A percentile compares a stretch with the other conserved stretches of the same genome.
These are phyloP conservation scores for Lamellibrachia satsuma DNA, from an alignment of 2,888 invertebrate genomes.

Conservation along the genomic window DNA sequence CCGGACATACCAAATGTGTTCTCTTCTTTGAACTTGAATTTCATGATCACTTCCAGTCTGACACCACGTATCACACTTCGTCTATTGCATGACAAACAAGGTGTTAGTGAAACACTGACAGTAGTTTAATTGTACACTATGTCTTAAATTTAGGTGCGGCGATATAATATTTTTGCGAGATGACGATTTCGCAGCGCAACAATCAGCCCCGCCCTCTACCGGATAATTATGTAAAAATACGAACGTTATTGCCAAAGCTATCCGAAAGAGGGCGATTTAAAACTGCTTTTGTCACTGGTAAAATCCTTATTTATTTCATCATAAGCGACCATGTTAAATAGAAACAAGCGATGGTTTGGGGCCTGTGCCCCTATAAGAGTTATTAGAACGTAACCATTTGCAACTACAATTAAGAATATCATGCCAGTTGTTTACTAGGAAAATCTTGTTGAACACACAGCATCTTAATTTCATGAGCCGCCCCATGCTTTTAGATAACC, in stretches of 20 bases:
- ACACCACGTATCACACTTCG: not conserved
- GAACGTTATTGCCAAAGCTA: not conserved
- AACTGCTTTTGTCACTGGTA: not conserved
- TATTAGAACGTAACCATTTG: too few relatives aligned
- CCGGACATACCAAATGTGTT: conserved; percentile 59
- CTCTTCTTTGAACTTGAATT: conserved; percentile 64
- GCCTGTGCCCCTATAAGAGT: too few relatives aligned
- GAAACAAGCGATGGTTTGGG: too few relatives aligned
- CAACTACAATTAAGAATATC: too few relatives aligned
- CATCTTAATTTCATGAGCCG: too few relatives aligned
- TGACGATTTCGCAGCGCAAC: not conserved
- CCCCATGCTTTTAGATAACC: too few relatives aligned
- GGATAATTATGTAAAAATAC: not conserved
- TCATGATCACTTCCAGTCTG: conserved; percentile 47
- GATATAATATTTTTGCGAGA: not conserved
- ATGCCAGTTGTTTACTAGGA: too few relatives aligned
- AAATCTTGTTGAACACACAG: too few relatives aligned
- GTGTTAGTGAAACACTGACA: not conserved
- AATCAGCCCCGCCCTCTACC: conserved; percentile 11
- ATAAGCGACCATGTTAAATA: too few relatives aligned
- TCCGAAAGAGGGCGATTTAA: not conserved
- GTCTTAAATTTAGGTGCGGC: not conserved
- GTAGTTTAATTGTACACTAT: not conserved
- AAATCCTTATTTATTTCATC: too few relatives aligned
- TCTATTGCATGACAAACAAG: conserved; percentile 17